Evolutionary conservation across 2,113 vertebrate species (phyloP).

Genomic region (Eonycteris spelaea): DNA sequence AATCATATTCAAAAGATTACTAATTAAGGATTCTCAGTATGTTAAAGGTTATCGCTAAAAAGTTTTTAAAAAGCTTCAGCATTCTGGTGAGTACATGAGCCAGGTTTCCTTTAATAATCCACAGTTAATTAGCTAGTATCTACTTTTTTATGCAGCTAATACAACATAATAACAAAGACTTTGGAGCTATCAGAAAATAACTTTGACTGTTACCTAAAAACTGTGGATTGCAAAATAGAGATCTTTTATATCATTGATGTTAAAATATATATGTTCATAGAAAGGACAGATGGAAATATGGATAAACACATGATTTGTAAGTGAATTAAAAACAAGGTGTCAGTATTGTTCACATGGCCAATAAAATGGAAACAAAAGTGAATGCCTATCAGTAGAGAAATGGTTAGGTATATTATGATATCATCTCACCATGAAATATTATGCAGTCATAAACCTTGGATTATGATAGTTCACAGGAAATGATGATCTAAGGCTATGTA

Average conservation of each 20-base stretch:
- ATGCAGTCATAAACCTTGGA: neutral
- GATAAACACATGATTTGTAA: neutral
- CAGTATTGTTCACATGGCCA: neutral
- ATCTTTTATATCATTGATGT: neutral
- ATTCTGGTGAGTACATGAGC: neutral
- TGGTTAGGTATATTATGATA: neutral
- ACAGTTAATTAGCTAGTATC: neutral
- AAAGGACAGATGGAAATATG: neutral
- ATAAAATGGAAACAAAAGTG: constrained; percentile 25
- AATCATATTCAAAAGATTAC: neutral
- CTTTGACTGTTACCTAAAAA: constrained; percentile 13
- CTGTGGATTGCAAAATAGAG: neutral
- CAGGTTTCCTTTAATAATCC: neutral
- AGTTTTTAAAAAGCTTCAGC: neutral
- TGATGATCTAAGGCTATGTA: neutral
- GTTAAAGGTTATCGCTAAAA: neutral
- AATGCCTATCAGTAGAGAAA: neutral
- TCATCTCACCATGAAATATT: neutral
- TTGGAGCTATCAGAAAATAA: constrained; percentile 26
- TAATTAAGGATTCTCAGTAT: neutral
- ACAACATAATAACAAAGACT: constrained; percentile 29
- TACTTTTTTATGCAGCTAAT: constrained; percentile 2
- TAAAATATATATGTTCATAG: neutral
- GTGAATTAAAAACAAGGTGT: neutral
- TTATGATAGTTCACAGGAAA: no score